phyloP scores from a whole-genome alignment of 2,113 vertebrate genomes.

The Neofelis nebulosa region DNA sequence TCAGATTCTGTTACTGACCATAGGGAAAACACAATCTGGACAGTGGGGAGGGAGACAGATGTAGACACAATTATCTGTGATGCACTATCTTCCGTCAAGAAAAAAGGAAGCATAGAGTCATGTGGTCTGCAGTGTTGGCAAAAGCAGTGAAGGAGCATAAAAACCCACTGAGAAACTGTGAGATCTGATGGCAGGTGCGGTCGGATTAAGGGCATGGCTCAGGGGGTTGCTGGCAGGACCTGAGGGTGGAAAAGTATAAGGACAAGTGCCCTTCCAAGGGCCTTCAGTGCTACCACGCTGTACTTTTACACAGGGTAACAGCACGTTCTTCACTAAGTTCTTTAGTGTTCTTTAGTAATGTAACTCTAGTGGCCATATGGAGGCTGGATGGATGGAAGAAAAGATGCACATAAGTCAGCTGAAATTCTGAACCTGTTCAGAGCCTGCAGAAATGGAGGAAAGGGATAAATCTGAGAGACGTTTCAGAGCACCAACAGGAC shows the following conservation, averaged over 20 bases:
- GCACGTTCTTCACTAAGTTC: background rate
- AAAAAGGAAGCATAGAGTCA: background rate
- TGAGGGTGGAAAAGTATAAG: background rate
- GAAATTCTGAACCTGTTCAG: background rate
- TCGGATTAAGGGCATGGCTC: fast-evolving
- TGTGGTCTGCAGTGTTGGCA: background rate
- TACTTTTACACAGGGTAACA: background rate
- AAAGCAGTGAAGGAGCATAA: background rate
- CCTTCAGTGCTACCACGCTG: fast-evolving
- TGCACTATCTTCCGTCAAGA: background rate
- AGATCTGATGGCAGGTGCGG: background rate
- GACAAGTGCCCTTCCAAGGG: background rate
- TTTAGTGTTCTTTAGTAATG: background rate
- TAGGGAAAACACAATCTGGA: background rate
- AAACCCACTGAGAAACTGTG: too few relatives aligned
- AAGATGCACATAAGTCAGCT: background rate
- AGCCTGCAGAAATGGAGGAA: background rate
- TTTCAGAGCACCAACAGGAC: background rate
- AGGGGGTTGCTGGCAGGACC: background rate
- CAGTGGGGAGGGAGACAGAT: background rate
- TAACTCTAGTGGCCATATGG: background rate
- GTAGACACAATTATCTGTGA: background rate
- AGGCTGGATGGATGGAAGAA: background rate
- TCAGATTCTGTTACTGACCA: background rate
- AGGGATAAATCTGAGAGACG: background rate